Conservation (phyloP, 2,888 invertebrate genomes). For the Drosophila affinis region DNA sequence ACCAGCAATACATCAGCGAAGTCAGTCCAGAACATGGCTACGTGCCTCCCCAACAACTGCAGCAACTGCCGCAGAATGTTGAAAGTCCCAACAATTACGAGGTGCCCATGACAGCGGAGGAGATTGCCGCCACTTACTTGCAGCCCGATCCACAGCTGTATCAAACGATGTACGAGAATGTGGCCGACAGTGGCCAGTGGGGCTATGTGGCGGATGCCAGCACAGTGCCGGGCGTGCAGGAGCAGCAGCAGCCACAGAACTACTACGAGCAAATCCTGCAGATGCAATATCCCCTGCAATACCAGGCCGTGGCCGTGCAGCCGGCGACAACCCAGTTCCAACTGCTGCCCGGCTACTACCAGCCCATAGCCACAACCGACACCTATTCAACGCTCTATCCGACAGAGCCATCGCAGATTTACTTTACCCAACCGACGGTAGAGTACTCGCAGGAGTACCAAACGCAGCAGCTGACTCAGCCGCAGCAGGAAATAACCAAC, state of each 20-base stretch:
- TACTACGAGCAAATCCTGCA: constrained; percentile 82
- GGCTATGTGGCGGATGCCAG: constrained; percentile 48
- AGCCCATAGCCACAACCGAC: constrained; percentile 64
- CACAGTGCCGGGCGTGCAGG: constrained; percentile 28
- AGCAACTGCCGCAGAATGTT: constrained; percentile 19
- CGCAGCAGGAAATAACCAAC: constrained; percentile 28
- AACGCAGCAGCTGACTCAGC: constrained; percentile 34
- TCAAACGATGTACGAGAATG: constrained; percentile 80
- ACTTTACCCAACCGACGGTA: constrained; percentile 61
- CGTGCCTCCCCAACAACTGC: constrained; percentile 31
- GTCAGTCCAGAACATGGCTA: constrained; percentile 37
- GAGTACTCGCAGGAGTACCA: constrained; percentile 53
- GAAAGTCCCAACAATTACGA: constrained; percentile 45
- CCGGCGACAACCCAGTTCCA: constrained; percentile 76
- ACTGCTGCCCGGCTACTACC: constrained; percentile 78
- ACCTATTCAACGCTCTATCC: constrained; percentile 67
- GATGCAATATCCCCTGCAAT: constrained; percentile 80
- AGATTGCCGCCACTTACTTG: constrained; percentile 80
- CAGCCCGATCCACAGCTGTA: constrained; percentile 80
- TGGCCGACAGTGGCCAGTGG: constrained; percentile 79
- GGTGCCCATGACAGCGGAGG: constrained; percentile 79
- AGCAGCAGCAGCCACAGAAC: constrained; percentile 55
- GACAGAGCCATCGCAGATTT: constrained; percentile 69
- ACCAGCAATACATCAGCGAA: constrained; percentile 43
- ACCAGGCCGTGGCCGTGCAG: constrained; percentile 70